Conservation (phyloP, 1,140 invertebrate genomes). For the Bombus difficillimus region DNA sequence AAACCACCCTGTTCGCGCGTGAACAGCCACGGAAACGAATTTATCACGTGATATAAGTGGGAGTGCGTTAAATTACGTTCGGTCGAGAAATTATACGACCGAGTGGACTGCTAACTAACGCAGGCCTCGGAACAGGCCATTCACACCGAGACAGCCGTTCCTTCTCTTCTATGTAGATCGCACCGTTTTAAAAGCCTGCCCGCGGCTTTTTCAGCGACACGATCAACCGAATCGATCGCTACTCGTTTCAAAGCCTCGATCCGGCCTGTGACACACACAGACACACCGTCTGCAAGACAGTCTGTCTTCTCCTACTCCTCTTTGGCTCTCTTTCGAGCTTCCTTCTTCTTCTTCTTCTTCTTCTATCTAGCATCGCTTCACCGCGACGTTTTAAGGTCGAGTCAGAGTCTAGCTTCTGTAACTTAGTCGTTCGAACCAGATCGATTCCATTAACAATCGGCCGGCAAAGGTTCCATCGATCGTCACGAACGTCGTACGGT, state of each 20-base stretch:
- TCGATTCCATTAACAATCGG: background rate
- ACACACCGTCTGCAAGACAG: background rate
- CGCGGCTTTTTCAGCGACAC: background rate
- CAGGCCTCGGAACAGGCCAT: conserved; percentile 42
- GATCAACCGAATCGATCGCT: background rate
- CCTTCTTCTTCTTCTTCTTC: background rate
- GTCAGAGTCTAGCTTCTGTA: background rate
- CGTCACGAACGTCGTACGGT: too few relatives aligned
- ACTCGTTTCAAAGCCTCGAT: too few relatives aligned
- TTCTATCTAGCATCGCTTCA: background rate
- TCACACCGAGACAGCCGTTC: conserved; percentile 31
- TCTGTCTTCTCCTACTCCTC: background rate
- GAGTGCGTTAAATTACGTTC: conserved; percentile 65
- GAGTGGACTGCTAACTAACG: conserved; percentile 53
- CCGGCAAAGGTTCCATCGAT: background rate
- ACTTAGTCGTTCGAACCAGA: background rate
- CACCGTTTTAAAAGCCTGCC: background rate
- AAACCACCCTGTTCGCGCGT: background rate
- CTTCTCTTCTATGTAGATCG: background rate
- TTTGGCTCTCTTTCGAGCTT: background rate
- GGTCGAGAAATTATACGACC: conserved; percentile 64
- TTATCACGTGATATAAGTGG: conserved; percentile 58
- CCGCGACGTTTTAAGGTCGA: conserved; percentile 19
- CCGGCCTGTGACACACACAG: background rate
- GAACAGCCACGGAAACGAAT: conserved; percentile 52